phyloP scores from a whole-genome alignment of 1,140 invertebrate genomes.

The Zaprionus davidi region DNA sequence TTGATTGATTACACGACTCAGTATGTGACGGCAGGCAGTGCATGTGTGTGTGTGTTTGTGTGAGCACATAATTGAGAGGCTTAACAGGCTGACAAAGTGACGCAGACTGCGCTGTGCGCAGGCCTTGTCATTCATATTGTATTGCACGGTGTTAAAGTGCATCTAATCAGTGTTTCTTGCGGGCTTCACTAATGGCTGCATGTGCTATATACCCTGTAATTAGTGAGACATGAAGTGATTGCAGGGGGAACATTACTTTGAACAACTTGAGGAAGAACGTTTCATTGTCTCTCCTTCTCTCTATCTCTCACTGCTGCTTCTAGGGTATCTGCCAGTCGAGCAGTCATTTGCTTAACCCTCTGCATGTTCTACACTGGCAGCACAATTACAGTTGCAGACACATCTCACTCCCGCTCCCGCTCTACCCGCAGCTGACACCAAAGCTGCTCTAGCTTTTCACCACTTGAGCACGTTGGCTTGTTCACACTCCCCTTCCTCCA shows the following conservation, averaged over 20 bases:
- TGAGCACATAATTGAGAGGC: slow-evolving; percentile 16
- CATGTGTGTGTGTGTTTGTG: slow-evolving; percentile 7
- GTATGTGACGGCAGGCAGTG: not conserved
- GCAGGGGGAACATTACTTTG: not conserved
- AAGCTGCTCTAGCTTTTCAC: slow-evolving; percentile 29
- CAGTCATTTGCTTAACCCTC: not conserved
- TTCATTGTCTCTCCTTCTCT: not conserved
- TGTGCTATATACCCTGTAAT: slow-evolving; percentile 5
- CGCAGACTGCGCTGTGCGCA: slow-evolving; percentile 9
- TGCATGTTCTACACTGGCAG: not conserved
- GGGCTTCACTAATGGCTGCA: not conserved
- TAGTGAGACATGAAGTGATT: not conserved
- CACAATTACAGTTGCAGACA: slow-evolving; percentile 12
- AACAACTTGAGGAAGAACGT: too few relatives aligned
- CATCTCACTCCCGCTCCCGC: not conserved
- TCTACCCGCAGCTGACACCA: slow-evolving; percentile 13
- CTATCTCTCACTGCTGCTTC: not conserved
- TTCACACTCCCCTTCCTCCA: not conserved
- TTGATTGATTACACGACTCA: slow-evolving; percentile 41
- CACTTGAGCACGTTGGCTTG: slow-evolving; percentile 75
- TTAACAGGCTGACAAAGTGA: slow-evolving; percentile 11
- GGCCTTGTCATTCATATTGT: slow-evolving; percentile 23
- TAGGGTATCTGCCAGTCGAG: not conserved
- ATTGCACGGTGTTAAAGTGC: slow-evolving; percentile 15
- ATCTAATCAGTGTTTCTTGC: slow-evolving; percentile 27